Evolutionary conservation across 2,113 vertebrate species (phyloP), one percentile per base, ranked within the genome.

Genomic region (Larimichthys crocea): DNA sequence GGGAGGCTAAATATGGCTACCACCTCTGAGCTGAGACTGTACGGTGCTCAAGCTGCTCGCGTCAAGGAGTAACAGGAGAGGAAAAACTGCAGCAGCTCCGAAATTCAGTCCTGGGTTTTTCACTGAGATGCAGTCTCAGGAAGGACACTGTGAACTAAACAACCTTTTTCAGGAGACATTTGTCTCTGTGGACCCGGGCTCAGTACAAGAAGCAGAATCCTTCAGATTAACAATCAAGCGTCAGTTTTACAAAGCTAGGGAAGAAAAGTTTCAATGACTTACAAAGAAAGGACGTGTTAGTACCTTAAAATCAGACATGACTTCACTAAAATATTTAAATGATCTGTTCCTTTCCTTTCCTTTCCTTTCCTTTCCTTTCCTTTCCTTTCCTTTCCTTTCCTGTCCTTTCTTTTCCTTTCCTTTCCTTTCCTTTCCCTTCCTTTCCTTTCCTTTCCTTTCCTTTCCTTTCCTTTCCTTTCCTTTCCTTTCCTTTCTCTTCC

Each of bases 1-100:
- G 6, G 60, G 74, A 83, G 66, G 79, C 84, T 90, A 81, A 85
- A 91, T 77, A 87, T 80, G 86, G 74, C 82, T 77, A 15, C 83
- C 77, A 46, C 80, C 83, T 80, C 85, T 71, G 71, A 82, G 63
- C 75, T 65, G 85, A 80, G 79, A 79, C 24, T 65, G 0, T 8
- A 22, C 16, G 10, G 20, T 50, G 10, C 77, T 76, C 50, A 1
- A 12, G 71, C 79, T 70, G 71, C 57, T 22, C 17, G 50, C 57
- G 8, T 53, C 52, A 11, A 55, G 29, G 40, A 44, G 65, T 61
- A n/a, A 46, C 40, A 44, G 20, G 15, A 46, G 26, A 49, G 8
- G 50, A 19, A 20, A 14, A 48, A 60, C 74, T 17, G 48, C 71
- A 69, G 49, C 67, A 29, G 61, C 53, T 31, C 46, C 11, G 42